Base-by-base conservation (phyloP, 2,888 invertebrate species). In the Nomada ruficornis region DNA sequence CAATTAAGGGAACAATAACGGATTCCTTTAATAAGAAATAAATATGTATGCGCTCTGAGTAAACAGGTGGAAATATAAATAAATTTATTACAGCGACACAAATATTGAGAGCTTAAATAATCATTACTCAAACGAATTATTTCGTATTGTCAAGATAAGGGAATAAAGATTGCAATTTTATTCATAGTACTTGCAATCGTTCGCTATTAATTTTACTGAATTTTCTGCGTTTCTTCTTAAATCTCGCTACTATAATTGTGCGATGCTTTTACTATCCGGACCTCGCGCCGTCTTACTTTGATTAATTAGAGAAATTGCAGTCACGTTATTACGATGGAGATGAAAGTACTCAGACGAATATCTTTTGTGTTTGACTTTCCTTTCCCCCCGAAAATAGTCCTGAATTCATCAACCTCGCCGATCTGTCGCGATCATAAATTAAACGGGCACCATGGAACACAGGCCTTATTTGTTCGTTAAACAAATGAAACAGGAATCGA, bases 281-380 rank as follows among this genome's bases (percentile, higher is more conserved):
- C 47, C 47, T 15, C 60, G 29, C 70, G 52, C 20, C 67, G 55
- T 52, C 70, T 55, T 57, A 42, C 23, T 44, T 65, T 50, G 15
- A 57, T 70, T 74, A 82, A 82, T 82, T 74, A 74, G 67, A 79
- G 70, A 79, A 79, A 79, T 79, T 67, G 70, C 67, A 42, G 29
- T 9, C 7, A 59, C 47, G 60, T 54, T 20, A n/a, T 50, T 29
- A 54, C 5, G 18, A 68, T 42, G 54, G 47, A 42, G 29, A 55
- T 26, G 44, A 55, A 73, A 54, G 15, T 67, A 57, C 64, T 55
- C 42, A 42, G 29, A 64, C 44, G 36, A 67, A 70, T 67, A 59
- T n/a, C 52, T 67, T 15, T 60, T n/a, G 44, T 77, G 52, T 80
- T 71, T 67, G 52, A 62, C 64, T 71, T 68, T 47, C 47, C 26